Evolutionary conservation across 2,888 invertebrate genomes (phyloP), one percentile per base, ranked within the genome.

Genomic region (Gymnoscelis rufifasciata): DNA sequence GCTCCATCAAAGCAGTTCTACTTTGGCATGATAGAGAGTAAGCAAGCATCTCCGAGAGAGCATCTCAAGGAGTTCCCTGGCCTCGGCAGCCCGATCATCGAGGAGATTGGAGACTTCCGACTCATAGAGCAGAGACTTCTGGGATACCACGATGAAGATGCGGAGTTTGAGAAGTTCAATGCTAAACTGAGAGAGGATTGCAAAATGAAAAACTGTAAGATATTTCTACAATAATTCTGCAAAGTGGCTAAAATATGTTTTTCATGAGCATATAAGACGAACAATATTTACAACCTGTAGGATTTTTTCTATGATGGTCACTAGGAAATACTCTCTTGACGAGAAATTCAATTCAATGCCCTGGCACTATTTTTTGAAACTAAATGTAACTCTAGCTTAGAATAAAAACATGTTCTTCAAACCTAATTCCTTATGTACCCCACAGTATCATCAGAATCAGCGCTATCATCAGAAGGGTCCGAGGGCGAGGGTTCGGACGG

Each of bases 11-110:
- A 87, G 42, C 87, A 88, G 45, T 95, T 95, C 75, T 95, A 95
- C 78, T 95, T 95, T 66, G 94, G 95, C 27, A 94, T 95, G 94
- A 91, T 92, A 54, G 90, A 91, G 56, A 82, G 78, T 56, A 80
- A 82, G 37, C 81, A 82, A 38, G 59, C 74, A 0, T 71, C 74
- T 35, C 57, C 68, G 0, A 66, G 72, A 19, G 81, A 88, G 26
- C 75, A 81, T 43, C 55, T 83, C 2, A 87, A 82, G 43, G 87
- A 87, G 57, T 88, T 88, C 58, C 86, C 86, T 0, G 87, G 87
- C 0, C 63, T 88, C 1, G 87, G 87, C 3, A 81, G 81, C 42
- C 87, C 87, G 2, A 84, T 88, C 47, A 84, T 87, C 15, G 84
- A 86, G 47, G 86, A 88, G 56, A 75, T 86, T 43, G 78, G 74